Conservation (phyloP, 2,797 vertebrate genomes). For the Apogon talboti region DNA sequence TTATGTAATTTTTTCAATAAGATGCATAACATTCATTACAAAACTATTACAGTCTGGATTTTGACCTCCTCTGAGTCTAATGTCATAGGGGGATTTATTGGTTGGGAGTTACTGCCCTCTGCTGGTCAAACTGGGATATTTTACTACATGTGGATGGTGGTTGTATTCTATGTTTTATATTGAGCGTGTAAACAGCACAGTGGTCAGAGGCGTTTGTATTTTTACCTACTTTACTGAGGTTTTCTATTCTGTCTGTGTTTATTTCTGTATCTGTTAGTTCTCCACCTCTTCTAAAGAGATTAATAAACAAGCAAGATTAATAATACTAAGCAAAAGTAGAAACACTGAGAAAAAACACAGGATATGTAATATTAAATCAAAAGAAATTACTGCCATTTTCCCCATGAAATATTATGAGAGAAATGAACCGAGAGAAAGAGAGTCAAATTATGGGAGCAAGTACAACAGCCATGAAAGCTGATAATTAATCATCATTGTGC, state of each 20-base stretch:
- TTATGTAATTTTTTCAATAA: neutral
- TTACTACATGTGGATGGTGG: neutral
- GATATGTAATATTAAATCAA: too few relatives aligned
- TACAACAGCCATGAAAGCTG: slow-evolving; percentile 51
- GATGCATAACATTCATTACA: neutral
- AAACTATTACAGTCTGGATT: neutral
- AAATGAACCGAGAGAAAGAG: slow-evolving; percentile 25
- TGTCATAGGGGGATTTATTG: slow-evolving; percentile 9
- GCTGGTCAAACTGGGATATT: slow-evolving; percentile 43
- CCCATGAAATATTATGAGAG: too few relatives aligned
- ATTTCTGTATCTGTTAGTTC: too few relatives aligned
- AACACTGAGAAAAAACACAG: too few relatives aligned
- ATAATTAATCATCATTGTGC: slow-evolving; percentile 61
- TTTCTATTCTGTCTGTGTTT: too few relatives aligned
- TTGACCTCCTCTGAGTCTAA: neutral
- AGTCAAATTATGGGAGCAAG: slow-evolving; percentile 52
- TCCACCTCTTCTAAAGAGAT: too few relatives aligned
- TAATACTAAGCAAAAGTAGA: too few relatives aligned
- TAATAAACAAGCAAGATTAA: too few relatives aligned
- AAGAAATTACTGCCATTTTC: too few relatives aligned
- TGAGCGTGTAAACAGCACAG: too few relatives aligned
- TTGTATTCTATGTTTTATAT: neutral
- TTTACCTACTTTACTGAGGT: too few relatives aligned
- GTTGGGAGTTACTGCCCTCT: slow-evolving; percentile 58
- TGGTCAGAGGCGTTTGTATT: too few relatives aligned